Evolutionary conservation across 2,113 vertebrate genomes (phyloP).

Genomic region (Alethe castanea): DNA sequence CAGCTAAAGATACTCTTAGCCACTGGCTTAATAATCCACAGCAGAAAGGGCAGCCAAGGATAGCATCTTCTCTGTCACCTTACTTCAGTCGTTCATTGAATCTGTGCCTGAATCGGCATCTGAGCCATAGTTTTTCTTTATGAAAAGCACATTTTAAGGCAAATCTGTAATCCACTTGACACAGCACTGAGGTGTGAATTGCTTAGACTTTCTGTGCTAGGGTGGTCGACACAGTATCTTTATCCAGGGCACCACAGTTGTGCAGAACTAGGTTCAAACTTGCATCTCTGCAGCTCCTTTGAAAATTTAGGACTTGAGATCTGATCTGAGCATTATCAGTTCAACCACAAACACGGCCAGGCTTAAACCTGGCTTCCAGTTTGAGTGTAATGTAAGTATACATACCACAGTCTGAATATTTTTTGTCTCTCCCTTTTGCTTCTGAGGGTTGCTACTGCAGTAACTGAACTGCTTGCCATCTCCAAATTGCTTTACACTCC

Average conservation of each 20-base stretch:
- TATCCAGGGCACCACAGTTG: accelerated
- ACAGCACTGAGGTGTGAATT: not conserved
- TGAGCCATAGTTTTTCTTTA: not conserved
- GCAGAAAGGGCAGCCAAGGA: not conserved
- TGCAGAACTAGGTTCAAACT: not conserved
- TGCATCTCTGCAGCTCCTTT: not conserved
- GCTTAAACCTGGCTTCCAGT: not conserved
- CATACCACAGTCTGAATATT: not conserved
- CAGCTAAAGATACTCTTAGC: not conserved
- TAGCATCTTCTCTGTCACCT: not conserved
- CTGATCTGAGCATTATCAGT: not conserved
- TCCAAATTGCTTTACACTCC: not conserved
- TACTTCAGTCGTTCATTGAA: not conserved
- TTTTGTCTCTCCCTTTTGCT: not conserved
- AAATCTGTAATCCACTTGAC: not conserved
- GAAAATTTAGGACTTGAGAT: not conserved
- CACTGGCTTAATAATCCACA: not conserved
- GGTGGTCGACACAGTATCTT: not conserved
- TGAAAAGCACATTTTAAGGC: not conserved
- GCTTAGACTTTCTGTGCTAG: not conserved
- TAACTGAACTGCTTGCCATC: not conserved
- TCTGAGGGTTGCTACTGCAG: not conserved
- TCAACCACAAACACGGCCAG: accelerated
- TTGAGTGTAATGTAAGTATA: not conserved
- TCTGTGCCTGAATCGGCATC: not conserved